Evolutionary conservation across 2,797 vertebrate genomes (phyloP), one percentile per base, ranked within the genome.

Genomic region (Girardinus metallicus): DNA sequence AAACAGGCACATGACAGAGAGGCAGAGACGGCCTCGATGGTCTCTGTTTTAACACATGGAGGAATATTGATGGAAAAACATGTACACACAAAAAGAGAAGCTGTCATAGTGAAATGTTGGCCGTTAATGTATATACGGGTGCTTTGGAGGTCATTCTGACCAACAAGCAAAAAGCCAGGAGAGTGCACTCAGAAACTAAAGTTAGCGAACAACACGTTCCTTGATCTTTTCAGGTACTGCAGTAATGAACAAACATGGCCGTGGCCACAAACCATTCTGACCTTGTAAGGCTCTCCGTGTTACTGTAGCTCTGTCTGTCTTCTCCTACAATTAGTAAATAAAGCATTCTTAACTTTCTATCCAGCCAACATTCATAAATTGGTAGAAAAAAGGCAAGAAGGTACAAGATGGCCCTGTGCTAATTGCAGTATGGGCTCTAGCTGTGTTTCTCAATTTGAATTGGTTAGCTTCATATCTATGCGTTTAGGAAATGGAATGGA

Each of bases 51-150:
- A 91, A 87, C 79, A 86, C 83, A 70, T 80, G 80, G 79, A 88
- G 86, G 87, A 91, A 89, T 90, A 90, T 82, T 80, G 89, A 90
- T 85, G 84, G 85, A 86, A 86, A 80, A 89, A 81, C 86, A 89
- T 80, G 83, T 79, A 84, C 88, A 91, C 82, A 88, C 86, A 93
- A 89, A 90, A 90, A 92, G 87, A 83, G 83, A 78, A 64, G 80
- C 55, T 47, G 80, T 41, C 82, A 44, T 75, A 74, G 80, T 88
- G 89, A 91, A 91, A 85, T 82, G 72, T 26, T 51, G 66, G 81
- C 76, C 75, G 82, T 87, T 91, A 93, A 91, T 92, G 89, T 88
- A 83, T 88, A 83, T 75, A 87, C 66, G 84, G 83, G 76, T 81
- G 78, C 60, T 84, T 72, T 64, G 80, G 83, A 88, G 92, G 89